These are phyloP conservation scores for Arenaria interpres DNA, from an alignment of 2,113 vertebrate species.

Conservation along the genomic window DNA sequence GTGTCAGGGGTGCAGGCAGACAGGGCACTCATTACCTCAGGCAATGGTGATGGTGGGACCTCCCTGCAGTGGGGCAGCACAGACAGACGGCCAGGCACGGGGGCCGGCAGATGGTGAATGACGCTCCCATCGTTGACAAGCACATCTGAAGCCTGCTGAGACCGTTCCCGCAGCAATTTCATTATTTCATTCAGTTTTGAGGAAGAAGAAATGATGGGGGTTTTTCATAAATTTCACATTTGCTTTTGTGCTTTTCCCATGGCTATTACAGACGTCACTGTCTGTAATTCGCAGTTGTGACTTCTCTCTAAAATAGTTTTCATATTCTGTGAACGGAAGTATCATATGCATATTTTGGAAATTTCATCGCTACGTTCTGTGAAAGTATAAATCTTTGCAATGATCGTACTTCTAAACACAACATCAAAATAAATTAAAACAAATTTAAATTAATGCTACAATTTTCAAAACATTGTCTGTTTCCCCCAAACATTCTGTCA, in stretches of 20 bases:
- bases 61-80: constrained; percentile 46
- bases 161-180: constrained; percentile 27
- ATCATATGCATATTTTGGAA: not conserved
- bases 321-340: not conserved
- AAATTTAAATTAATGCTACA: not conserved
- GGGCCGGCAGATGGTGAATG: constrained; percentile 58
- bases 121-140: constrained; percentile 52
- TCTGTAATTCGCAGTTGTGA: not conserved
- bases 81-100: constrained; percentile 48
- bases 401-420: not conserved
- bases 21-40: constrained; percentile 56
- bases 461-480: constrained; percentile 23
- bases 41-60: constrained; percentile 28
- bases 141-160: constrained; percentile 48
- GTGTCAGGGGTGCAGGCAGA: not conserved
- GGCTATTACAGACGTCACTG: not conserved
- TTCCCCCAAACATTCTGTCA: constrained; percentile 13
- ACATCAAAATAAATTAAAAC: constrained; percentile 23
- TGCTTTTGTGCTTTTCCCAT: constrained; percentile 34
- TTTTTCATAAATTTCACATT: constrained; percentile 28
- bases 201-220: not conserved
- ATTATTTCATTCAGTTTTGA: not conserved
- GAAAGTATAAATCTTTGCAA: not conserved
- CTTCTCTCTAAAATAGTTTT: constrained; percentile 10
- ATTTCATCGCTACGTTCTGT: not conserved